Evolutionary conservation across 2,888 invertebrate species (phyloP).

Genomic region (Drosophila rubida): DNA sequence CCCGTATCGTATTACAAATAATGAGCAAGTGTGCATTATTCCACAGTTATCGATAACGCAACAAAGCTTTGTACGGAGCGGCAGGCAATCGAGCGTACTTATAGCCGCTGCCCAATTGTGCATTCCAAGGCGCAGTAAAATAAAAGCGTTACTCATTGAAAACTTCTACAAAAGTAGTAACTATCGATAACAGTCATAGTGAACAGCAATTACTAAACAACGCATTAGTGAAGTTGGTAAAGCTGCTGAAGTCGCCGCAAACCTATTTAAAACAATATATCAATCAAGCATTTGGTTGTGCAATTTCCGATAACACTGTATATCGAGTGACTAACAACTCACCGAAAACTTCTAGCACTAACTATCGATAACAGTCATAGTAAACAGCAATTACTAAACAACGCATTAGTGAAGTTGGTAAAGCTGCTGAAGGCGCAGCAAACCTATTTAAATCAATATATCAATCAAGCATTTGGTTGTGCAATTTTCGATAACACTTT

Average conservation of each 20-base stretch:
- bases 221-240: too few species aligned
- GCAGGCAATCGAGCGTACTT: neutral
- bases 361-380: neutral
- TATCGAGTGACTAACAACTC: neutral
- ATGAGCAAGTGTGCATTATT: constrained; percentile 21
- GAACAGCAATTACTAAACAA: too few species aligned
- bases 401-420: too few species aligned
- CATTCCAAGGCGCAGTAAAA: neutral
- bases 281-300: neutral
- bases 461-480: neutral
- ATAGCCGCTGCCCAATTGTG: neutral
- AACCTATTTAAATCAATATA: too few species aligned
- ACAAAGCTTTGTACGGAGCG: neutral
- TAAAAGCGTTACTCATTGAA: neutral
- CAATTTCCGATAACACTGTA: neutral
- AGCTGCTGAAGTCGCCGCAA: too few species aligned
- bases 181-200: neutral
- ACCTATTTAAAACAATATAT: too few species aligned
- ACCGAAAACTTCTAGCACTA: neutral
- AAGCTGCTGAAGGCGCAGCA: too few species aligned
- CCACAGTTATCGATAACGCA: constrained; percentile 20
- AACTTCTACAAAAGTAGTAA: too few species aligned
- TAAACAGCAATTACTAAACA: too few species aligned
- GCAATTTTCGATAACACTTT: neutral
- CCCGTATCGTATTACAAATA: constrained; percentile 20